Evolutionary conservation across 2,113 vertebrate genomes (phyloP).

Genomic region (Channa maculata): DNA sequence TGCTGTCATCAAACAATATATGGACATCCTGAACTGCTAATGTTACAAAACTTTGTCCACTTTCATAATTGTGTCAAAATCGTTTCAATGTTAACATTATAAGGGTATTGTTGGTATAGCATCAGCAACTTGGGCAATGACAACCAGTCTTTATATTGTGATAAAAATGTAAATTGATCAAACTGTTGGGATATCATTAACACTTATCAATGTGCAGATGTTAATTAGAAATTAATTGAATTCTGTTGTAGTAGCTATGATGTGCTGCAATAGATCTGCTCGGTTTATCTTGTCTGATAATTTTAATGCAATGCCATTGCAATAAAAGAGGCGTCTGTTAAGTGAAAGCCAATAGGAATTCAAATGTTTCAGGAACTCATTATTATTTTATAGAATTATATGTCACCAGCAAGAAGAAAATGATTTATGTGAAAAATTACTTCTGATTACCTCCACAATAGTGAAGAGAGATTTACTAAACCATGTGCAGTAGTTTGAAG

Average conservation of each 20-base stretch:
- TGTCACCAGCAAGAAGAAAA: not conserved
- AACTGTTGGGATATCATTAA: conserved; percentile 52
- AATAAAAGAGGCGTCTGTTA: conserved; percentile 32
- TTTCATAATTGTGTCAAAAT: conserved; percentile 60
- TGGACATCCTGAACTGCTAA: conserved; percentile 18
- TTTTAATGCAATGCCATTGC: conserved; percentile 4
- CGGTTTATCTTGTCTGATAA: not conserved
- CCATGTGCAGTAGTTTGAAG: conserved; percentile 3
- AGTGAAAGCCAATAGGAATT: conserved; percentile 13
- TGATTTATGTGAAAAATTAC: conserved; percentile 2
- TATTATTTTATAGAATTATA: conserved; percentile 21
- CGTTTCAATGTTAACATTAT: conserved; percentile 44
- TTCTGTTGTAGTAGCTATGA: conserved; percentile 37
- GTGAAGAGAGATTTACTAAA: not conserved
- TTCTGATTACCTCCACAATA: not conserved
- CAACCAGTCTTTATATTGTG: not conserved
- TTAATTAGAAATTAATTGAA: conserved; percentile 62
- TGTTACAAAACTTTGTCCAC: conserved; percentile 50
- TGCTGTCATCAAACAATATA: conserved; percentile 52
- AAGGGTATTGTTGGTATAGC: not conserved
- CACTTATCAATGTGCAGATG: conserved; percentile 43
- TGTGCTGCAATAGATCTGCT: conserved; percentile 3
- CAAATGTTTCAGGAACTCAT: not conserved
- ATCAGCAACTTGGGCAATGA: not conserved
- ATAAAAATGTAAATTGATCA: conserved; percentile 45